Evolutionary conservation across 2,113 vertebrate species (phyloP).

Genomic region (Callithrix jacchus): DNA sequence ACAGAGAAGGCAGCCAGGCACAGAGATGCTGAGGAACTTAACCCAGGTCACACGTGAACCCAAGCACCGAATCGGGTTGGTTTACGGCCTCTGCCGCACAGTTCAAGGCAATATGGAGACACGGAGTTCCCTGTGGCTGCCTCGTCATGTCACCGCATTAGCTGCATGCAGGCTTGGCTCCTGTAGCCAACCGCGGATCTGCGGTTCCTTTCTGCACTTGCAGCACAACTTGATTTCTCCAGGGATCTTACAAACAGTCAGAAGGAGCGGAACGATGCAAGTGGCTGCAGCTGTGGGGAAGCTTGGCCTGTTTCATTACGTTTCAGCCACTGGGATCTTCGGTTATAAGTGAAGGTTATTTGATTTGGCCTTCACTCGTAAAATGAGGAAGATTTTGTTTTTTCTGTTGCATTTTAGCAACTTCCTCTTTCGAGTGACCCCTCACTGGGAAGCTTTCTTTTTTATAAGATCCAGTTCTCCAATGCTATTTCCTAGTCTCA

Average conservation of each 20-base stretch:
- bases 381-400: not conserved
- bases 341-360: constrained; percentile 68
- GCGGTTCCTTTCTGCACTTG: not conserved
- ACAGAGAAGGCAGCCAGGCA: not conserved
- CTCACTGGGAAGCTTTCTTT: constrained; percentile 23
- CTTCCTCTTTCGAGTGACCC: not conserved
- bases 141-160: not conserved
- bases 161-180: not conserved
- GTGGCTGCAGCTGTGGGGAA: constrained; percentile 26
- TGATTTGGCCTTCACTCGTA: constrained; percentile 69
- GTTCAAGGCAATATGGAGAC: not conserved
- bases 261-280: constrained; percentile 11
- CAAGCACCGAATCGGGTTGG: accelerated
- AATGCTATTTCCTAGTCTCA: not conserved
- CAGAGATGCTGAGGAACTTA: not conserved
- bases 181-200: not conserved
- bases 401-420: not conserved
- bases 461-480: not conserved
- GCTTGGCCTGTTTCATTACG: constrained; percentile 57
- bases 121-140: not conserved
- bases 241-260: constrained; percentile 52
- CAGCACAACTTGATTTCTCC: constrained; percentile 58
- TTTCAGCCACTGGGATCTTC: constrained; percentile 66
- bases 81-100: not conserved
- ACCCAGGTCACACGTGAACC: not conserved